Conservation (phyloP, 2,113 vertebrate genomes). For the Callipepla squamata region DNA sequence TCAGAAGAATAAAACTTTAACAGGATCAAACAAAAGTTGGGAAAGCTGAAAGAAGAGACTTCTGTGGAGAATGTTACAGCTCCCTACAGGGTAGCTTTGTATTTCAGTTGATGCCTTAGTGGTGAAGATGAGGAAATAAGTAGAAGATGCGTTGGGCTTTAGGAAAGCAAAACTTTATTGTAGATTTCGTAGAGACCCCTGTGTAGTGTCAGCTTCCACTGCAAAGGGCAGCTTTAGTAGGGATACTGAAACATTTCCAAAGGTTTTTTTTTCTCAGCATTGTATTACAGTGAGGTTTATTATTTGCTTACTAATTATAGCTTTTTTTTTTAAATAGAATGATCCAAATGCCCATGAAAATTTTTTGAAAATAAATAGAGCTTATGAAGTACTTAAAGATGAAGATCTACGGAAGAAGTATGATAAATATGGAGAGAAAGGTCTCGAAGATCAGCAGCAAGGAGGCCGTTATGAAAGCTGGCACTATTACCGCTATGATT, state of each 20-base stretch:
- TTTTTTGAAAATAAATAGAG: slow-evolving; percentile 95
- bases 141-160: not conserved
- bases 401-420: slow-evolving; percentile 97
- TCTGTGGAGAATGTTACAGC: not conserved
- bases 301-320: not conserved
- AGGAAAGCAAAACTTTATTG: not conserved
- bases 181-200: not conserved
- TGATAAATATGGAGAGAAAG: slow-evolving; percentile 97
- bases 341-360: slow-evolving; percentile 90
- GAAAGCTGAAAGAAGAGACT: not conserved
- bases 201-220: not conserved
- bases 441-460: slow-evolving; percentile 89
- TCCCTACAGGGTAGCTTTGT: not conserved
- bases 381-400: slow-evolving; percentile 97
- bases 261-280: not conserved
- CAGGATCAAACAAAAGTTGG: not conserved
- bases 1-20: not conserved
- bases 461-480: slow-evolving; percentile 95
- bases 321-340: slow-evolving; percentile 80
- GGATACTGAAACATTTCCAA: not conserved
- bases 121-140: not conserved
- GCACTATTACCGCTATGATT: slow-evolving; percentile 96
- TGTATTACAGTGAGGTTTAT: not conserved
- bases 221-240: not conserved
- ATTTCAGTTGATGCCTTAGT: not conserved